Evolutionary conservation across 1,140 invertebrate genomes (phyloP).

Genomic region (Trypoxylus dichotomus): DNA sequence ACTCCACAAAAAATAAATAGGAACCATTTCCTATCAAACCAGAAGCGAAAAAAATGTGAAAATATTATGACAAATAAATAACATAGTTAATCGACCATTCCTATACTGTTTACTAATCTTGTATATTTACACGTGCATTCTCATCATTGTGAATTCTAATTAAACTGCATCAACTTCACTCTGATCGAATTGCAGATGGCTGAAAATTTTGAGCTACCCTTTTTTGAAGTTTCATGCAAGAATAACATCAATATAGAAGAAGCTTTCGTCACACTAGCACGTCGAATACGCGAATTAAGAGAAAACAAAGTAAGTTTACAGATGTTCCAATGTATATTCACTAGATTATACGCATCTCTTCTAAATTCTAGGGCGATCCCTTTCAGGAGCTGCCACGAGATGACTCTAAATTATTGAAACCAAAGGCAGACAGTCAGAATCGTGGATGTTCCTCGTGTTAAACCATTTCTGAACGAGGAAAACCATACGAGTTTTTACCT

Average conservation of each 20-base stretch:
- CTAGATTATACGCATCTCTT: neutral
- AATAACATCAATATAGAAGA: slow-evolving; percentile 88
- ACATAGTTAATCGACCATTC: too few species aligned
- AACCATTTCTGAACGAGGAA: neutral
- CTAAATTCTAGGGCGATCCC: slow-evolving; percentile 39
- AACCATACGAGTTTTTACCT: neutral
- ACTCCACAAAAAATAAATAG: too few species aligned
- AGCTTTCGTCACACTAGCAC: slow-evolving; percentile 78
- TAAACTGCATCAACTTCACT: neutral
- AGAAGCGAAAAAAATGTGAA: too few species aligned
- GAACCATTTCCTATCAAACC: too few species aligned
- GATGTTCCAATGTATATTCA: too few species aligned
- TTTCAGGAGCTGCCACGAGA: slow-evolving; percentile 39
- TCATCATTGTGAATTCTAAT: too few species aligned
- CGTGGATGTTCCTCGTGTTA: slow-evolving; percentile 42
- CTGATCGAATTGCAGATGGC: slow-evolving; percentile 66
- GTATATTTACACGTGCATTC: too few species aligned
- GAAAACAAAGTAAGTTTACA: slow-evolving; percentile 65
- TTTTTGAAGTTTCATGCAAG: slow-evolving; percentile 91
- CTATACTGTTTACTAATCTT: too few species aligned
- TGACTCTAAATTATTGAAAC: slow-evolving; percentile 40
- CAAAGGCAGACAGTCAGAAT: slow-evolving; percentile 40
- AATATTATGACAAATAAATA: too few species aligned
- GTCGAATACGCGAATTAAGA: slow-evolving; percentile 78
- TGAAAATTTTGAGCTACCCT: slow-evolving; percentile 88